These are phyloP conservation scores for Sitta europaea DNA, from an alignment of 2,113 vertebrate species.

Conservation along the genomic window DNA sequence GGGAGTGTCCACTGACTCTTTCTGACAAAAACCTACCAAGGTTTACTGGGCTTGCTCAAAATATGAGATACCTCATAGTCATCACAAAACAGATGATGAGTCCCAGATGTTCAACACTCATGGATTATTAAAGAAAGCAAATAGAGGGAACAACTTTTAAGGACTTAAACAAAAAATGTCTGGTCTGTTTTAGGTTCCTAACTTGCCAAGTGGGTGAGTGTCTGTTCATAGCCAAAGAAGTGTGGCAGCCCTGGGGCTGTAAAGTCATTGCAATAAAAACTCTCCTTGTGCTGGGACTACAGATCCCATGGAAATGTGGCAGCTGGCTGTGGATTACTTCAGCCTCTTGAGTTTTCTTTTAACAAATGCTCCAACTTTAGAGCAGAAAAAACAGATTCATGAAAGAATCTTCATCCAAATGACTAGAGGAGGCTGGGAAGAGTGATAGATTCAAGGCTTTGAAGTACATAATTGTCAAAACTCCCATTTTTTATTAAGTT, in stretches of 20 bases:
- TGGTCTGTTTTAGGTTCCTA: neutral
- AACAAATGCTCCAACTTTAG: neutral
- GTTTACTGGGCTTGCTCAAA: constrained; percentile 5
- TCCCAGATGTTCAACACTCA: constrained; percentile 28
- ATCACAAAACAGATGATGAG: constrained; percentile 18
- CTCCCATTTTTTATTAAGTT: neutral
- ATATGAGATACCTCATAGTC: neutral
- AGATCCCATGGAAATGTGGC: neutral
- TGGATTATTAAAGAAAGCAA: constrained; percentile 51
- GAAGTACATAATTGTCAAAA: neutral
- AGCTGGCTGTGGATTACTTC: neutral
- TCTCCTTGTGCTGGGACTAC: neutral
- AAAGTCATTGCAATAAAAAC: neutral
- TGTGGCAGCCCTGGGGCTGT: neutral
- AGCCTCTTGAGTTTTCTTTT: neutral
- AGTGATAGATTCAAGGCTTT: neutral
- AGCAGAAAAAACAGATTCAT: neutral
- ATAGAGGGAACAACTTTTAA: constrained; percentile 27
- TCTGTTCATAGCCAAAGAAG: neutral
- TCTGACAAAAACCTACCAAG: neutral
- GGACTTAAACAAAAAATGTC: neutral
- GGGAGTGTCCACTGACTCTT: neutral
- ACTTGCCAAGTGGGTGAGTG: constrained; percentile 1
- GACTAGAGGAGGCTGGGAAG: neutral
- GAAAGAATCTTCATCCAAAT: neutral